A percentile compares a stretch with the other conserved stretches of the same genome.
Evolutionary conservation across 2,113 vertebrate species (phyloP).

Genomic region (Callionymus lyra): DNA sequence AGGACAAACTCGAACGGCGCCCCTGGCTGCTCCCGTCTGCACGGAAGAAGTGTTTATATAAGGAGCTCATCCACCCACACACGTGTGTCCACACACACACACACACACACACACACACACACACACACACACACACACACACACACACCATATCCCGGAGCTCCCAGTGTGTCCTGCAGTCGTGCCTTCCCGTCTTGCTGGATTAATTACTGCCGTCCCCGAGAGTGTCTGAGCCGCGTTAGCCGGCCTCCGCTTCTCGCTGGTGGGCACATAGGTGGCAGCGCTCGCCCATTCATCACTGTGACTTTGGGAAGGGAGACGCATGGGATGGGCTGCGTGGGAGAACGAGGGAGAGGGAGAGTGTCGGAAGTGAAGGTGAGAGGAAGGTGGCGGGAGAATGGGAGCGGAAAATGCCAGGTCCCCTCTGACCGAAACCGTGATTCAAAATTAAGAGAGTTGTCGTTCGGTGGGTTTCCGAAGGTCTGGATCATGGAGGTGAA

Average conservation of each 20-base stretch:
- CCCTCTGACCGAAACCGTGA: conserved; percentile 50
- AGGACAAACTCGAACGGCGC: conserved; percentile 61
- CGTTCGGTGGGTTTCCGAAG: conserved; percentile 27
- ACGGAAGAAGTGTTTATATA: conserved; percentile 70
- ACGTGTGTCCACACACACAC: conserved; percentile 3
- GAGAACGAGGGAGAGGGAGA: conserved; percentile 18
- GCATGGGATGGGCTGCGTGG: conserved; percentile 23
- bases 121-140: conserved; percentile 14
- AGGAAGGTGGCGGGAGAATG: conserved; percentile 40
- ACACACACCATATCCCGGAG: conserved; percentile 30
- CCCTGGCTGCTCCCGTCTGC: conserved; percentile 61
- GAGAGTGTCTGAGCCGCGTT: conserved; percentile 57
- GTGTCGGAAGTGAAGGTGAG: conserved; percentile 46
- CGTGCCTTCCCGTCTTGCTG: conserved; percentile 47
- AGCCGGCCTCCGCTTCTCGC: conserved; percentile 55
- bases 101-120: conserved; percentile 11
- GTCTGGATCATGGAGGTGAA: conserved; percentile 35
- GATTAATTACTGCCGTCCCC: conserved; percentile 70
- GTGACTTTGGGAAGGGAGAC: conserved; percentile 55
- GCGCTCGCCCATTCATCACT: conserved; percentile 65
- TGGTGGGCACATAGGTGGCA: conserved; percentile 63
- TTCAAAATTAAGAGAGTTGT: conserved; percentile 60
- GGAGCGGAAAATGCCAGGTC: conserved; percentile 39
- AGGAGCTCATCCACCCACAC: conserved; percentile 51
- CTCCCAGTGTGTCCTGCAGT: conserved; percentile 37